Evolutionary conservation across 1,140 invertebrate genomes (phyloP).

Genomic region (Heliconius himera): DNA sequence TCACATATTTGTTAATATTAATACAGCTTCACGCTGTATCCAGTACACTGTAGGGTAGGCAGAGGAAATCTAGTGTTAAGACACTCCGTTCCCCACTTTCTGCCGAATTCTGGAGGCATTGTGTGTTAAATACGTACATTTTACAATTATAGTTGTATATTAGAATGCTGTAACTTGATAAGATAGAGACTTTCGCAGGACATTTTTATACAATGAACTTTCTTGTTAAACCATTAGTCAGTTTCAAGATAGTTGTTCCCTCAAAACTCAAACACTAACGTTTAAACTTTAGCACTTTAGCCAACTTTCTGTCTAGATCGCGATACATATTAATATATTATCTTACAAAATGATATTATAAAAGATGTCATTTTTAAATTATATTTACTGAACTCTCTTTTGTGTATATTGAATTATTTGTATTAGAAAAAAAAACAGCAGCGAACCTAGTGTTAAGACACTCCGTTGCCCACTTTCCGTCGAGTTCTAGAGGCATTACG

Average conservation of each 20-base stretch:
- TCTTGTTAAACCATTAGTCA: constrained; percentile 20
- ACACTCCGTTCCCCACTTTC: no score
- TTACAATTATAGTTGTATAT: no score
- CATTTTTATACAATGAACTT: constrained; percentile 9
- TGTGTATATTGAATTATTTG: background rate
- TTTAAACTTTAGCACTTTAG: constrained; percentile 13
- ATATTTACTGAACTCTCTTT: background rate
- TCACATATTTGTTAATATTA: background rate
- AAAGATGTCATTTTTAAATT: background rate
- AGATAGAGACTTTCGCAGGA: background rate
- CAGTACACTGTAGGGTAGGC: no score
- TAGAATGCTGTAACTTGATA: background rate
- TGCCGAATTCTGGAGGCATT: no score
- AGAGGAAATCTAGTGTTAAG: no score
- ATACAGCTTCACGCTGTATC: no score
- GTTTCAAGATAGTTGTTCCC: constrained; percentile 15
- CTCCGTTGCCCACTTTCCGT: no score
- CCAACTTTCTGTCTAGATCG: constrained; percentile 15
- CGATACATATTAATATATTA: constrained; percentile 15
- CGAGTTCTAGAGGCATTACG: no score
- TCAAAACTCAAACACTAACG: constrained; percentile 18
- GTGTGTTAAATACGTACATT: background rate
- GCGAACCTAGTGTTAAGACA: no score
- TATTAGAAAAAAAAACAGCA: no score
- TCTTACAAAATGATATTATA: constrained; percentile 3